Evolutionary conservation across 2,797 vertebrate species (phyloP), one percentile per base, ranked within the genome.

Genomic region (Pitangus sulphuratus): DNA sequence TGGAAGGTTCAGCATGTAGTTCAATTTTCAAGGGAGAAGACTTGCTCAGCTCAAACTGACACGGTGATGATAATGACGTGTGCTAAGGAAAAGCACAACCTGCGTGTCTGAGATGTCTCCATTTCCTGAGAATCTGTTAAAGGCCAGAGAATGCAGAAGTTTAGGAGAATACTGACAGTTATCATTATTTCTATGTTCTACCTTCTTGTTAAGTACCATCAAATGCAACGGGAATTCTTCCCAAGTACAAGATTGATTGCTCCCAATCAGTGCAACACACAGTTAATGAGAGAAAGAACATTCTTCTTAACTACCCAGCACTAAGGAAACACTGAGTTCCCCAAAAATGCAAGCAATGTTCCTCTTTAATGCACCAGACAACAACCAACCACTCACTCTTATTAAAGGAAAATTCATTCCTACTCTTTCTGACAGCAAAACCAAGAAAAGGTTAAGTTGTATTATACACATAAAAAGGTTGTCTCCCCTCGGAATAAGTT

Each of bases 241-340:
- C 48, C 53, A 75, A 53, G 17, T 53, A 57, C 28, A 9, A 75
- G 30, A 15, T 1, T 0, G 0, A 68, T 14, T 44, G 40, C 33
- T 93, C 42, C 72, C 42, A 79, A 87, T 42, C 5, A 12, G 20
- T 48, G 33, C 44, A 56, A 79, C n/a, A 44, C 48, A 84, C 26
- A 90, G 24, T 26, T 31, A 84, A 71, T 4, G 37, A 61, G 15
- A 84, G 25, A 51, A 68, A 47, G 37, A 84, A 50, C 6, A 25
- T 64, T 75, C 4, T 88, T 61, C 18, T 81, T 53, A 62, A 51
- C 19, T 33, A 83, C 30, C 14, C 24, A 76, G 16, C 30, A 77
- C 13, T 15, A 51, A 82, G 15, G 30, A 89, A 79, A 76, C 42
- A 37, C 26, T 60, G 20, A 78, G n/a, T 57, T 24, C 5, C 24